phyloP scores from a whole-genome alignment of 2,888 invertebrate genomes.

The Melanchra persicariae region DNA sequence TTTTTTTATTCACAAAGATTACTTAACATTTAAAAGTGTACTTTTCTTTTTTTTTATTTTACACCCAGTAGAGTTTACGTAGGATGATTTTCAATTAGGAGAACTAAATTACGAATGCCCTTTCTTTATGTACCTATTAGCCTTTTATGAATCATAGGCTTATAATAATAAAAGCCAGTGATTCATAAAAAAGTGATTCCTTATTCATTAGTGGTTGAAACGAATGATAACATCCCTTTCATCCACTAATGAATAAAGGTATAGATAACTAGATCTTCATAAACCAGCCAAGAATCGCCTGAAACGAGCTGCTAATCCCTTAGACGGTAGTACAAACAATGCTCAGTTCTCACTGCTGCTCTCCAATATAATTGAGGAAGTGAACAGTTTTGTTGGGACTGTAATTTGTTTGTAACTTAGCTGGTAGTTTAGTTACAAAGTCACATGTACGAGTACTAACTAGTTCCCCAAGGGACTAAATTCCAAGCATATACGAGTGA shows the following conservation, averaged over 20 bases:
- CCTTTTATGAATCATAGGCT: neutral
- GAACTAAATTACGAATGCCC: neutral
- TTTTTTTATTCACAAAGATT: too few relatives aligned
- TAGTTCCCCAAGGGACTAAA: conserved; percentile 4
- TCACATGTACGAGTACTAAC: conserved; percentile 21
- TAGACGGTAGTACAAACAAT: conserved; percentile 23
- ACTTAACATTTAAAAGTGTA: too few relatives aligned
- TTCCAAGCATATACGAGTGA: conserved; percentile 1
- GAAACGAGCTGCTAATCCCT: conserved; percentile 13
- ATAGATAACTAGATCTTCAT: neutral
- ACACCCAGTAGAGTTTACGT: too few relatives aligned
- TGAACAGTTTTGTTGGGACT: conserved; percentile 51
- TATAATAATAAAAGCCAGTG: too few relatives aligned
- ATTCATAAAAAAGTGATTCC: too few relatives aligned
- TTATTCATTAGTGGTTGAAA: too few relatives aligned
- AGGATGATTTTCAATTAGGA: too few relatives aligned
- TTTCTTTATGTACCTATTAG: neutral
- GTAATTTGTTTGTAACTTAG: conserved; percentile 41
- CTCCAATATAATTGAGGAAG: conserved; percentile 42
- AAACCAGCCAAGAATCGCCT: neutral
- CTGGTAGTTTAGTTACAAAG: conserved; percentile 35
- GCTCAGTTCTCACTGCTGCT: conserved; percentile 11
- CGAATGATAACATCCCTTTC: neutral
- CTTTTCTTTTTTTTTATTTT: too few relatives aligned
- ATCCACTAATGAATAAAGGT: neutral